Conservation (phyloP, 2,113 vertebrate genomes). For the Gavia stellata region DNA sequence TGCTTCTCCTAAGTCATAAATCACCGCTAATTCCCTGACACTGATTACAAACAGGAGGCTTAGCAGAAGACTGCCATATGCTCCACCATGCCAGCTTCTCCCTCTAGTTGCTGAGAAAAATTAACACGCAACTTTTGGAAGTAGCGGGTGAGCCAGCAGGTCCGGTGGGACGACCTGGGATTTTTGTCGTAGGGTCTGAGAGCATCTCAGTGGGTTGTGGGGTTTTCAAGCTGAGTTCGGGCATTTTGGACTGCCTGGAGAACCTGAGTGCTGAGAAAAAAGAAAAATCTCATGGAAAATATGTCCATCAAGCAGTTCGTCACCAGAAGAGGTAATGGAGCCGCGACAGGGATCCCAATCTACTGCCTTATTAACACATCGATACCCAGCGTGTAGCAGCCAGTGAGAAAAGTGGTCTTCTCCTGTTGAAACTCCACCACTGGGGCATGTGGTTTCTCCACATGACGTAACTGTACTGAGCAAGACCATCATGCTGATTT, state of each 20-base stretch:
- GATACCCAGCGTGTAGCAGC: background rate
- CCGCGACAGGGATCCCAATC: accelerated
- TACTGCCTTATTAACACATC: background rate
- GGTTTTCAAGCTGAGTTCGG: background rate
- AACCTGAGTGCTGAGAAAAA: background rate
- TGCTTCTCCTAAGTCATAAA: background rate
- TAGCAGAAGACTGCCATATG: background rate
- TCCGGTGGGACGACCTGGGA: background rate
- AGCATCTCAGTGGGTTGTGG: background rate
- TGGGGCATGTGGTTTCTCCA: background rate
- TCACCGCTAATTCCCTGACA: background rate
- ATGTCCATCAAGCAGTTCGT: background rate
- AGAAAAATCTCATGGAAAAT: background rate
- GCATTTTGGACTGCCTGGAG: background rate
- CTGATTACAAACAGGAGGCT: background rate
- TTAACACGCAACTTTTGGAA: background rate
- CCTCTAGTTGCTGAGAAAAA: background rate
- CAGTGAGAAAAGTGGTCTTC: background rate
- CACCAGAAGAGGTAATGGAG: background rate
- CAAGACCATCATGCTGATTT: background rate
- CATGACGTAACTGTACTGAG: accelerated
- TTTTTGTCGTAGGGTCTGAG: background rate
- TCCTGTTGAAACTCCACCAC: background rate
- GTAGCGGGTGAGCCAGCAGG: background rate
- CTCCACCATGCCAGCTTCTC: background rate